Evolutionary conservation across 2,888 invertebrate species (phyloP).

Genomic region (Platycnemis pennipes): DNA sequence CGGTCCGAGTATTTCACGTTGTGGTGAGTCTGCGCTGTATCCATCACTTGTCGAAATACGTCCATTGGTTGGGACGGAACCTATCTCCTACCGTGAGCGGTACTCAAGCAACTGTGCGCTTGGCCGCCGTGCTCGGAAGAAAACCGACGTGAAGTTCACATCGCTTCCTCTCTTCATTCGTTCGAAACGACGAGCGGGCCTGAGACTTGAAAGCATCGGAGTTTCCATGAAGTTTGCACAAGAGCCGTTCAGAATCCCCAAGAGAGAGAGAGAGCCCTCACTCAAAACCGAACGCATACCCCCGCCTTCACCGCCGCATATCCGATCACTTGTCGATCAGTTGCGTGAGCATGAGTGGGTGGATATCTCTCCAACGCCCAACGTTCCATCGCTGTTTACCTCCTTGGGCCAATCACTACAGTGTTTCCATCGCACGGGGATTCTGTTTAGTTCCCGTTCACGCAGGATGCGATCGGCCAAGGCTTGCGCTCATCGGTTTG

Average conservation of each 20-base stretch:
- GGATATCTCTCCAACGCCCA: background rate
- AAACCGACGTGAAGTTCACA: background rate
- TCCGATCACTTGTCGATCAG: background rate
- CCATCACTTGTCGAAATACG: background rate
- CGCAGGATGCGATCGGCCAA: background rate
- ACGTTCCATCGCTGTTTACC: background rate
- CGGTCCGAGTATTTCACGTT: too few relatives aligned
- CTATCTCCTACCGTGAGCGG: background rate
- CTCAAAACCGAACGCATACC: background rate
- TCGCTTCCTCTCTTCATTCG: background rate
- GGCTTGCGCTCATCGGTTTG: background rate
- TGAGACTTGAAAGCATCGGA: background rate
- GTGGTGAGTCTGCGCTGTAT: background rate
- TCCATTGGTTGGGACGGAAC: background rate
- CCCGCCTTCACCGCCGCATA: background rate
- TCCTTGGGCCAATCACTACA: background rate
- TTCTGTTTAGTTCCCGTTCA: background rate
- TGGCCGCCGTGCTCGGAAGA: background rate
- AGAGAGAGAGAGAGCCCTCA: background rate
- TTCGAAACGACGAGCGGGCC: background rate
- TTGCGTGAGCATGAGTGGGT: background rate
- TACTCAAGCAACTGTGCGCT: background rate
- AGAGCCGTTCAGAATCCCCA: background rate
- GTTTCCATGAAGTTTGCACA: background rate
- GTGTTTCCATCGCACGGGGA: background rate